These are phyloP conservation scores for Coregonus ussuriensis DNA, from an alignment of 2,797 vertebrate genomes.

Conservation along the genomic window DNA sequence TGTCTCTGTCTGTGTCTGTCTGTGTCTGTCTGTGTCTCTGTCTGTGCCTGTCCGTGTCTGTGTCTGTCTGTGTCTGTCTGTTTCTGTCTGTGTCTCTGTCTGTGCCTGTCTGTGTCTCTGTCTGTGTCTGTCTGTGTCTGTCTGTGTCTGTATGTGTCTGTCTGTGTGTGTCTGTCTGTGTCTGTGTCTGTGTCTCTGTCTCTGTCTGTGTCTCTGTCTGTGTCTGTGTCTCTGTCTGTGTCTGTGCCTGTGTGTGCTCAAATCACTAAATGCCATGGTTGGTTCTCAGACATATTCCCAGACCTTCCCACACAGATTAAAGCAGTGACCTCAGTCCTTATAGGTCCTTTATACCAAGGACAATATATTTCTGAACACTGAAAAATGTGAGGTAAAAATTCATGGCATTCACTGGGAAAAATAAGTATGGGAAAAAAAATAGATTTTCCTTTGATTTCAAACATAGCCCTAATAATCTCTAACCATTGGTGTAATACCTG, in stretches of 20 bases:
- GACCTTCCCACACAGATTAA: slow-evolving; percentile 63
- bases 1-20: too few species aligned
- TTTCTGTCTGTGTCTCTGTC: too few species aligned
- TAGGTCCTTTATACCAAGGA: slow-evolving; percentile 1
- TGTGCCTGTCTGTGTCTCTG: too few species aligned
- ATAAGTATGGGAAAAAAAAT: background rate
- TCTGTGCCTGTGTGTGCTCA: background rate
- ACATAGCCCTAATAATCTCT: background rate
- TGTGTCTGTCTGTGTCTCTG: background rate
- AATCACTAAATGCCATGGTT: slow-evolving; percentile 5
- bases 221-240: background rate
- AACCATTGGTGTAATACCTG: background rate
- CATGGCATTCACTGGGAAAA: background rate
- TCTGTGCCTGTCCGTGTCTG: too few species aligned
- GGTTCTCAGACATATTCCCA: slow-evolving; percentile 24
- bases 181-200: background rate
- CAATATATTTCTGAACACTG: background rate
- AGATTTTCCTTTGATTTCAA: background rate
- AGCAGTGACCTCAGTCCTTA: slow-evolving; percentile 32
- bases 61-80: too few species aligned
- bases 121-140: too few species aligned
- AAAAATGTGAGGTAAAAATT: slow-evolving; percentile 2
- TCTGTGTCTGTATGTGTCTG: background rate
- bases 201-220: background rate
- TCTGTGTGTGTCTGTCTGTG: background rate